These are phyloP conservation scores for Malurus cyaneus DNA, from an alignment of 2,113 vertebrate genomes.

Conservation along the genomic window DNA sequence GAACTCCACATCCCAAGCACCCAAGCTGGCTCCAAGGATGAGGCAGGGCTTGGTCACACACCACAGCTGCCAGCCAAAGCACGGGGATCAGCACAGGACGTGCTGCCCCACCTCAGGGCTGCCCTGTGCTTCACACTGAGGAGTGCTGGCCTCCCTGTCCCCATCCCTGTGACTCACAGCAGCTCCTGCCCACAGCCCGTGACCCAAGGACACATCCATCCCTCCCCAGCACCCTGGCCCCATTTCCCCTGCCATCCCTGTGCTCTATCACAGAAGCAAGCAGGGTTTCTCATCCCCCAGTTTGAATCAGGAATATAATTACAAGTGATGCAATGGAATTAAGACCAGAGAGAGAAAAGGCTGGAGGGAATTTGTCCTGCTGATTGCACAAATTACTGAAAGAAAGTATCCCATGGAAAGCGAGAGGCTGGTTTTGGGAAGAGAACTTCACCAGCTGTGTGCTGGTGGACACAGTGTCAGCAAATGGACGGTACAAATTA, in stretches of 20 bases:
- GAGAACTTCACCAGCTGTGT: background rate
- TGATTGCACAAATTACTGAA: background rate
- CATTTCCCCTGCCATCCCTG: background rate
- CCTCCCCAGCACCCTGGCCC: background rate
- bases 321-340: background rate
- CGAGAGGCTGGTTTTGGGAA: background rate
- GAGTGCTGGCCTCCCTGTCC: background rate
- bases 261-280: background rate
- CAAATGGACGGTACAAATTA: background rate
- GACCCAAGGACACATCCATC: background rate
- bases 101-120: background rate
- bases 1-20: background rate
- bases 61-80: background rate
- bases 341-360: background rate
- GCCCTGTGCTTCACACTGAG: background rate
- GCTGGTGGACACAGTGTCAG: background rate
- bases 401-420: background rate
- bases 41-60: rapidly evolving
- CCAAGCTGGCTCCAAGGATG: background rate
- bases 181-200: background rate
- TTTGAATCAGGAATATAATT: background rate
- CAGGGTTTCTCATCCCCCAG: background rate
- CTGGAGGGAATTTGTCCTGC: background rate
- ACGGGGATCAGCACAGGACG: background rate
- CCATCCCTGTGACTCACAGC: background rate